Conservation (phyloP, 1,140 invertebrate species). For the Paraescarpia echinospica region DNA sequence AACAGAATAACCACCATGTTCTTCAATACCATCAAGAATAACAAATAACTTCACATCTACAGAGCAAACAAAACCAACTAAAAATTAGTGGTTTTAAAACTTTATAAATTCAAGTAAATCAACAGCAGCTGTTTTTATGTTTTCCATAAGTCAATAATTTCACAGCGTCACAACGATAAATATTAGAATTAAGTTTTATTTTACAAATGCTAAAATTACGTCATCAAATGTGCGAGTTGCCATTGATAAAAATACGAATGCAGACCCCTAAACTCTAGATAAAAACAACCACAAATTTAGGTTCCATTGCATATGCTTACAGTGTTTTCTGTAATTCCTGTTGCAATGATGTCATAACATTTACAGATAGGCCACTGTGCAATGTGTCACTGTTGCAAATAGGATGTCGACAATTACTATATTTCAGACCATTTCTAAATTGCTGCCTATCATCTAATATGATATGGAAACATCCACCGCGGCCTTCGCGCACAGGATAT, state of each 20-base stretch:
- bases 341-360: neutral
- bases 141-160: neutral
- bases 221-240: too few species aligned
- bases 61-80: neutral
- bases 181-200: neutral
- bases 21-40: neutral
- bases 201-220: neutral
- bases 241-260: too few species aligned
- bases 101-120: too few species aligned
- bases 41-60: neutral
- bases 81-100: too few species aligned
- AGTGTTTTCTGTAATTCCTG: neutral
- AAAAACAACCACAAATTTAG: neutral
- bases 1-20: neutral
- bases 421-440: constrained; percentile 6
- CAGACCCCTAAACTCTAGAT: neutral
- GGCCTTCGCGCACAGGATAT: neutral
- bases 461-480: neutral
- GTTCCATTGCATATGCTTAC: neutral
- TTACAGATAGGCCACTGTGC: neutral
- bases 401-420: neutral
- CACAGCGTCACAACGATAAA: neutral
- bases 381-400: neutral
- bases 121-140: neutral
- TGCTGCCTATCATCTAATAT: neutral